phyloP scores from a whole-genome alignment of 2,888 invertebrate genomes.

The Drosophila histrio region DNA sequence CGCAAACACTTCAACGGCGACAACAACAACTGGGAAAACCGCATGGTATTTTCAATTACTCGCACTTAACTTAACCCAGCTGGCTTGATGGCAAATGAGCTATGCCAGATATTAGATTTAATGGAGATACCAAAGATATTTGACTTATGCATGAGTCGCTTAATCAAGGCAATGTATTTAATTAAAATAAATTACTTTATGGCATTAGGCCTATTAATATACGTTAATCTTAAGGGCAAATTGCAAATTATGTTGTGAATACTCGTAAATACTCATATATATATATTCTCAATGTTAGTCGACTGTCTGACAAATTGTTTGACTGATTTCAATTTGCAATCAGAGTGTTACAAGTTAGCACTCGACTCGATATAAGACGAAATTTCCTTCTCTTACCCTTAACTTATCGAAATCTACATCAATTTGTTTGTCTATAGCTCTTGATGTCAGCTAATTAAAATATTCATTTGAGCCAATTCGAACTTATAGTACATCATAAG shows the following conservation, averaged over 20 bases:
- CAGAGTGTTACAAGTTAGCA: too few species aligned
- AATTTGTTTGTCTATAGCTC: too few species aligned
- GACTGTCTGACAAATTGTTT: background rate
- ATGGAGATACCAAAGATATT: background rate
- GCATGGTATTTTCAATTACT: conserved; percentile 12
- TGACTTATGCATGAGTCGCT: background rate
- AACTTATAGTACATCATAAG: too few species aligned
- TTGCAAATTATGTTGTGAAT: background rate
- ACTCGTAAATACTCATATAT: background rate
- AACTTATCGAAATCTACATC: too few species aligned
- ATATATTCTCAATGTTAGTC: too few species aligned
- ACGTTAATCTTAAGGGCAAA: background rate
- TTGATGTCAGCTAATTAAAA: too few species aligned
- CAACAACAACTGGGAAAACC: background rate
- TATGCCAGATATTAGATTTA: background rate
- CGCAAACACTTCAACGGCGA: background rate
- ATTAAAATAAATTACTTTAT: conserved; percentile 14
- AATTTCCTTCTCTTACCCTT: too few species aligned
- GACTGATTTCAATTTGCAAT: background rate
- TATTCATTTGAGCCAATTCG: too few species aligned
- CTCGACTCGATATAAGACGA: too few species aligned
- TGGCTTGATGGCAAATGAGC: background rate
- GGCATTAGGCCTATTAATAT: conserved; percentile 4
- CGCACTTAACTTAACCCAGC: background rate
- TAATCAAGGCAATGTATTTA: conserved; percentile 4